Evolutionary conservation across 2,888 invertebrate genomes (phyloP).

Genomic region (Tipula confusa): DNA sequence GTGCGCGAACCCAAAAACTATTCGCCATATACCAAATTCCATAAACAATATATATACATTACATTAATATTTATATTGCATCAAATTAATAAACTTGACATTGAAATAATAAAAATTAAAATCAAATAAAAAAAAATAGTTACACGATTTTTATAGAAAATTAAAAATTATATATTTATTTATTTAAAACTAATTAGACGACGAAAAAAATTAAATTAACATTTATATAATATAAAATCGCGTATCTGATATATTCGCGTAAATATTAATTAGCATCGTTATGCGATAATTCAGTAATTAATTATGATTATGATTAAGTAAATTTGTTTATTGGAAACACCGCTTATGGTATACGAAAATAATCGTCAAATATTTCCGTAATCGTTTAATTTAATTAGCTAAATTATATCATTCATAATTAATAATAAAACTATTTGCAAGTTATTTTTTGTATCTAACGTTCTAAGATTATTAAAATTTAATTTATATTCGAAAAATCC

Average conservation of each 20-base stretch:
- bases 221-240: too few relatives aligned
- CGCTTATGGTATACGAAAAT: background rate
- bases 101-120: background rate
- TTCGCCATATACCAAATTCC: background rate
- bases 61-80: background rate
- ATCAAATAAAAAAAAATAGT: background rate
- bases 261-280: background rate
- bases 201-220: background rate
- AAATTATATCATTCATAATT: background rate
- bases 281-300: constrained; percentile 3
- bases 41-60: background rate
- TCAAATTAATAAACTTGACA: background rate
- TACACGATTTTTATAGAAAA: background rate
- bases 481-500: background rate
- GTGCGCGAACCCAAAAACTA: background rate
- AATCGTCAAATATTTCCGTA: background rate
- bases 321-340: background rate
- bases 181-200: background rate
- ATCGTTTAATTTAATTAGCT: background rate
- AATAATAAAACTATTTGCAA: background rate
- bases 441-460: background rate
- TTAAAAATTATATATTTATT: background rate
- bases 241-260: too few relatives aligned
- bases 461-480: background rate
- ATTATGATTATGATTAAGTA: background rate